phyloP scores from a whole-genome alignment of 2,888 invertebrate species.

The Ceriagrion tenellum region DNA sequence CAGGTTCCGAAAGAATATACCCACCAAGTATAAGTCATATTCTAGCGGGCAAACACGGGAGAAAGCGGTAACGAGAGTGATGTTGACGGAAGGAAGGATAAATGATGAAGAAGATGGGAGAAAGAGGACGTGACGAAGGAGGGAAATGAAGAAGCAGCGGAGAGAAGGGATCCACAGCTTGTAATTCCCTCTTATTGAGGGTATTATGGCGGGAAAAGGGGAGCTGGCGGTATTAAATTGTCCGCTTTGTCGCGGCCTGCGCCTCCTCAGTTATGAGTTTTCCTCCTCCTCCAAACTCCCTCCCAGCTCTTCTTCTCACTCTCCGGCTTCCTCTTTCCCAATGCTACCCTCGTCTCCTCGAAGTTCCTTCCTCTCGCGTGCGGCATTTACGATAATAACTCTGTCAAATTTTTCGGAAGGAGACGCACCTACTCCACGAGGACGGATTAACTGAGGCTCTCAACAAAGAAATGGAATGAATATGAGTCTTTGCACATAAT shows the following conservation, averaged over 20 bases:
- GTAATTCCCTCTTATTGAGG: conserved; percentile 54
- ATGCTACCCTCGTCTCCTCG: not conserved
- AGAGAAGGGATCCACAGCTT: not conserved
- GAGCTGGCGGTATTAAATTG: not conserved
- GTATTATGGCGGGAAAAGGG: conserved; percentile 19
- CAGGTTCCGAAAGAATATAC: no score
- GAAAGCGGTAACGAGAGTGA: not conserved
- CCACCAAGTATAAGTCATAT: not conserved
- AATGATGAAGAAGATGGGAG: not conserved
- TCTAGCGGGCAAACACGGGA: not conserved
- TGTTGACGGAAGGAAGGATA: not conserved
- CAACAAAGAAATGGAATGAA: no score
- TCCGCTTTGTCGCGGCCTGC: conserved; percentile 33
- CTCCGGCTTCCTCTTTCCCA: not conserved
- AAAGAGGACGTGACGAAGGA: not conserved
- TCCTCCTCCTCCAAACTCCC: not conserved
- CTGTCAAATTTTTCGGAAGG: conserved; percentile 48
- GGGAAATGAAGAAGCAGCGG: not conserved
- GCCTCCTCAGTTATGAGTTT: conserved; percentile 39
- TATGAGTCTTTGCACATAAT: no score
- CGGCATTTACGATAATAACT: conserved; percentile 48
- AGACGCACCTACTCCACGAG: not conserved
- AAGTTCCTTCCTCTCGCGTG: not conserved
- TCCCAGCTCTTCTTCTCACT: not conserved
- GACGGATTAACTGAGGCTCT: no score